phyloP scores from a whole-genome alignment of 1,140 invertebrate genomes.

The Drosophila sp. region DNA sequence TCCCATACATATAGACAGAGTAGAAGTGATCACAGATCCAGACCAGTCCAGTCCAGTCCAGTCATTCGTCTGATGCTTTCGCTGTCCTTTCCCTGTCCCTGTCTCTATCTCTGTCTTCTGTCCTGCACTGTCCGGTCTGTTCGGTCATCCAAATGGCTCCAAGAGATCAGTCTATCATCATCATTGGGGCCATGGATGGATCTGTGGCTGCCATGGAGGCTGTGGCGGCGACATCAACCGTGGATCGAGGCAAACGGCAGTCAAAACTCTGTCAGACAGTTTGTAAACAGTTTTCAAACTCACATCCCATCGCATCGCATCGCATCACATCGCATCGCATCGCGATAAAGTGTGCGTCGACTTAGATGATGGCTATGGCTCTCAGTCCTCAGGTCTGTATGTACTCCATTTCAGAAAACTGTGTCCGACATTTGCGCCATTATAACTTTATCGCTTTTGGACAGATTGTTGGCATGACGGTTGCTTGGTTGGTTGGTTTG shows the following conservation, averaged over 20 bases:
- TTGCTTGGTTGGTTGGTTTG: conserved; percentile 24
- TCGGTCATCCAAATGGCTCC: conserved; percentile 29
- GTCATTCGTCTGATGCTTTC: conserved; percentile 13
- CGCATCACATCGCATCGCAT: conserved; percentile 47
- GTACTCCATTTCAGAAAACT: conserved; percentile 69
- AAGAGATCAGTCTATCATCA: conserved; percentile 75
- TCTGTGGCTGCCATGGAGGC: conserved; percentile 19
- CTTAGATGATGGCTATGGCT: conserved; percentile 58
- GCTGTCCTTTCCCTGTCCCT: no score
- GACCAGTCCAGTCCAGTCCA: conserved; percentile 13
- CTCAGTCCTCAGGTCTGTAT: background rate
- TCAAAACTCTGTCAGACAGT: conserved; percentile 80
- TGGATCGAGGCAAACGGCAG: conserved; percentile 61
- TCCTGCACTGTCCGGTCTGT: background rate
- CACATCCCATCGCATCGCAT: conserved; percentile 13
- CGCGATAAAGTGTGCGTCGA: conserved; percentile 68
- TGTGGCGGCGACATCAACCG: conserved; percentile 69
- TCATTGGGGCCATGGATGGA: conserved; percentile 32
- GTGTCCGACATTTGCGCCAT: conserved; percentile 80
- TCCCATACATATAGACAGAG: background rate
- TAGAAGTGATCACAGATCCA: conserved; percentile 35
- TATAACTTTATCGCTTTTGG: conserved; percentile 82
- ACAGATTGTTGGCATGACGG: conserved; percentile 75
- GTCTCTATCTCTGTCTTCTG: background rate
- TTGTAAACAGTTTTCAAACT: conserved; percentile 78